Percentiles rank a stretch among this genome's conserved stretches.
Conservation (phyloP, 2,888 invertebrate species). For the Gasteruption jaculator region DNA sequence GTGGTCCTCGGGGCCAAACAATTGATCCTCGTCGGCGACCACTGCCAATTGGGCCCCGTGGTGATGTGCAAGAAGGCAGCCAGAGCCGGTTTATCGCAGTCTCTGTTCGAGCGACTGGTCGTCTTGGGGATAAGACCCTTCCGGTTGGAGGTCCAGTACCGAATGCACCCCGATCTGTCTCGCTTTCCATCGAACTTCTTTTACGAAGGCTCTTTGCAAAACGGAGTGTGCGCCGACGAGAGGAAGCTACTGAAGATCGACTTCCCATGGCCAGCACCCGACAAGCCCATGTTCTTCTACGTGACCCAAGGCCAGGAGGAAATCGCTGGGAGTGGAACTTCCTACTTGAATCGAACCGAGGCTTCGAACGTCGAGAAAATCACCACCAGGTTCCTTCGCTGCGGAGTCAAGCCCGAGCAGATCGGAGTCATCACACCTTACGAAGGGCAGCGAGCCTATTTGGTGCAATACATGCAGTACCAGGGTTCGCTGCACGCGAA, state of each 20-base stretch:
- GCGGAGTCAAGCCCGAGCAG: slow-evolving; percentile 95
- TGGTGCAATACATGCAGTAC: slow-evolving; percentile 98
- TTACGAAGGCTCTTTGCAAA: slow-evolving; percentile 97
- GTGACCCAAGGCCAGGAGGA: slow-evolving; percentile 98
- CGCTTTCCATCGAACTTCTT: slow-evolving; percentile 99
- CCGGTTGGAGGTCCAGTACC: slow-evolving; percentile 94
- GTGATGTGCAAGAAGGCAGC: slow-evolving; percentile 99
- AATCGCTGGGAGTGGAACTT: slow-evolving; percentile 97
- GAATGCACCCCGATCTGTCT: slow-evolving; percentile 98
- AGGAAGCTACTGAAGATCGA: slow-evolving; percentile 84
- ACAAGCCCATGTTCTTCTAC: slow-evolving; percentile 98
- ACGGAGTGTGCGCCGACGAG: slow-evolving; percentile 97
- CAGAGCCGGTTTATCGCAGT: slow-evolving; percentile 93
- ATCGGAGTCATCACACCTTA: slow-evolving; percentile 99
- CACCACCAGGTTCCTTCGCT: slow-evolving; percentile 88
- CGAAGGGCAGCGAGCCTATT: slow-evolving; percentile 95
- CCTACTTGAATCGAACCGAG: slow-evolving; percentile 96
- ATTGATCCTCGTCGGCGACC: slow-evolving; percentile 96
- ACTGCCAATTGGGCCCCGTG: slow-evolving; percentile 97
- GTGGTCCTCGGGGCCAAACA: slow-evolving; percentile 96
- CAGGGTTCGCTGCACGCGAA: slow-evolving; percentile 96
- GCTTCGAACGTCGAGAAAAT: slow-evolving; percentile 98
- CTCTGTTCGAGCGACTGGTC: slow-evolving; percentile 94
- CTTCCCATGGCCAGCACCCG: slow-evolving; percentile 96
- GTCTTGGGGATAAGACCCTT: slow-evolving; percentile 96